Evolutionary conservation across 2,113 vertebrate species (phyloP), one percentile per base, ranked within the genome.

Genomic region (Choloepus hoffmanni): DNA sequence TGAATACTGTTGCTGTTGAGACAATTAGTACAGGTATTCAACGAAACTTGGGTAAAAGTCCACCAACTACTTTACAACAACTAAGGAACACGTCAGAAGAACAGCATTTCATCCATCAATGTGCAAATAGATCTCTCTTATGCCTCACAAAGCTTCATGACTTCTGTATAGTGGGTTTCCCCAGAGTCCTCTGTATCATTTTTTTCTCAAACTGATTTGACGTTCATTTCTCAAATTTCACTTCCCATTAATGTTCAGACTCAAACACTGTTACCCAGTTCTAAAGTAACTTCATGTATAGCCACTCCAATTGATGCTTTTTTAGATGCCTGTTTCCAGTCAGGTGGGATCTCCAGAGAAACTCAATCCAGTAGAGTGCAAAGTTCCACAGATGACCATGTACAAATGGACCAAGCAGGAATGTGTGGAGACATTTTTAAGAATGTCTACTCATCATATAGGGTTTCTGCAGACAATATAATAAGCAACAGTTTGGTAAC

Each of bases 161-260:
- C 98, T 1, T 95, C 96, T 81, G 68, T 97, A 40, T 62, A 98
- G 72, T 99, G 98, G 98, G 85, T 98, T 73, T 36, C 43, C 92
- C 97, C 98, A 0, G 99, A 98, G 92, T 98, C 99, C 63, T 99
- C 99, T 0, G 99, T 99, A 23, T 99, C 99, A 0, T 99, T 99
- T 62, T 99, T 99, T 97, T 99, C 99, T 70, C 99, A 99, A 92
- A 99, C 99, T 30, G 99, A 99, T 97, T 99, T 99, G 97, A 99
- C 99, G 0, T 99, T 99, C 92, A 98, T 99, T 72, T 99, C 99
- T 43, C 99, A 99, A 96, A 98, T 99, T 88, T 99, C 99, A 0
- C 98, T 99, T 88, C 99, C 99, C 11, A 98, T 99, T 92, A 99
- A 98, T 77, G 99, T 99, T 0, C 99, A 99, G 93, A 99, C 99